Percentiles rank a stretch among this genome's conserved stretches.
Conservation (phyloP, 2,888 invertebrate species). For the Teinopalpus imperialis region DNA sequence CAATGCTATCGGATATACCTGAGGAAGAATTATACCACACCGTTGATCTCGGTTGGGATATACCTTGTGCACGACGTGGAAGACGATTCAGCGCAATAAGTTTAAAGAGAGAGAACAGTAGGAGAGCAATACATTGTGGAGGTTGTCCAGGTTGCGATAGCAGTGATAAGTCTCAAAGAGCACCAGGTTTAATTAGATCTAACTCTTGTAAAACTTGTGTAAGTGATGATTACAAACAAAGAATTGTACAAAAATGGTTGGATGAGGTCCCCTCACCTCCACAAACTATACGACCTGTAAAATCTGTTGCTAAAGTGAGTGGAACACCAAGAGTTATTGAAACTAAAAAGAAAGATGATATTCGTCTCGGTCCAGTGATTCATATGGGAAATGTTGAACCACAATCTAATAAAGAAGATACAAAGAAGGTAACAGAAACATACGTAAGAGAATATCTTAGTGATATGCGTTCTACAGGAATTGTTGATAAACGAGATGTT, state of each 20-base stretch:
- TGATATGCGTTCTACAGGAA: slow-evolving; percentile 25
- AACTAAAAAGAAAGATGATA: slow-evolving; percentile 47
- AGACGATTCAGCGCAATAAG: slow-evolving; percentile 81
- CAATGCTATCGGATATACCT: slow-evolving; percentile 89
- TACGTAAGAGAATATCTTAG: slow-evolving; percentile 38
- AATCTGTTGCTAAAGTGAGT: slow-evolving; percentile 68
- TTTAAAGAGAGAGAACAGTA: slow-evolving; percentile 83
- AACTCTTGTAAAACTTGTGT: slow-evolving; percentile 82
- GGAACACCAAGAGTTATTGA: slow-evolving; percentile 65
- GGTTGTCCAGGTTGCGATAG: slow-evolving; percentile 87
- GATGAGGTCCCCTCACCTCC: slow-evolving; percentile 84
- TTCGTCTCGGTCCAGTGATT: slow-evolving; percentile 39
- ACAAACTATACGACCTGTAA: slow-evolving; percentile 44
- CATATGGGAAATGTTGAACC: slow-evolving; percentile 36
- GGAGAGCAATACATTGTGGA: slow-evolving; percentile 80
- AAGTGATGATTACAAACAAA: slow-evolving; percentile 86
- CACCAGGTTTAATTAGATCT: slow-evolving; percentile 59
- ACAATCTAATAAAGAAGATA: slow-evolving; percentile 24
- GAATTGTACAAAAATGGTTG: slow-evolving; percentile 89
- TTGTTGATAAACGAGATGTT: slow-evolving; percentile 3
- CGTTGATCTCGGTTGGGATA: slow-evolving; percentile 74
- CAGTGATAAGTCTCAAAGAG: slow-evolving; percentile 49
- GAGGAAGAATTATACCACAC: slow-evolving; percentile 85
- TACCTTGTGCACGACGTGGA: slow-evolving; percentile 74
- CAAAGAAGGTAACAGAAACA: slow-evolving; percentile 33